phyloP scores from a whole-genome alignment of 2,113 vertebrate species.

The Calypte anna region DNA sequence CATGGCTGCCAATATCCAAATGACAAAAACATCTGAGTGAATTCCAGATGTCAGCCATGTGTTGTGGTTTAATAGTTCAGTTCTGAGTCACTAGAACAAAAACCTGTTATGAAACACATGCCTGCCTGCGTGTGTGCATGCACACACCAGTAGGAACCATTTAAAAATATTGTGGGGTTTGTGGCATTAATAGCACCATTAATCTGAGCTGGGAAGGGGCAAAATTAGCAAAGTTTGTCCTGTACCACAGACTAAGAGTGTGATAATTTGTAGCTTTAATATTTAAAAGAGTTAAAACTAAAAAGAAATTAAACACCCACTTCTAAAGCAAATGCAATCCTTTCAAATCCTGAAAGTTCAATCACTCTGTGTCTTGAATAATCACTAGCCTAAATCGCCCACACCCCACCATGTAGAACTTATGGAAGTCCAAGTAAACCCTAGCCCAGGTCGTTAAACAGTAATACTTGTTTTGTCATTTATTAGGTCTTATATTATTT shows the following conservation, averaged over 20 bases:
- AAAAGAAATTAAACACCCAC: slow-evolving; percentile 18
- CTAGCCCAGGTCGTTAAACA: neutral
- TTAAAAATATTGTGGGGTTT: neutral
- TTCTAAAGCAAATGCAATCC: neutral
- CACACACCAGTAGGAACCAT: neutral
- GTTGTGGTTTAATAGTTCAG: slow-evolving; percentile 44
- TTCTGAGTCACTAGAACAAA: slow-evolving; percentile 42
- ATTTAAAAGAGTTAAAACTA: neutral
- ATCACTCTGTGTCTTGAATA: neutral
- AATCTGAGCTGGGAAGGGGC: neutral
- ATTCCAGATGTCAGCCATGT: slow-evolving; percentile 59
- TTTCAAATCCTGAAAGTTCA: slow-evolving; percentile 7
- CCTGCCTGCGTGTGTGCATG: neutral
- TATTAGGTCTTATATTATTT: neutral
- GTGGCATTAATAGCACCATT: neutral
- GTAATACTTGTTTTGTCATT: neutral
- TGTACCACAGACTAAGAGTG: neutral
- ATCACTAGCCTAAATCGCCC: neutral
- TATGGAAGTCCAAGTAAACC: neutral
- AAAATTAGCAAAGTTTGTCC: neutral
- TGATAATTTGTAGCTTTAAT: neutral
- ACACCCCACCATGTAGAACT: neutral
- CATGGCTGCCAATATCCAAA: slow-evolving; percentile 18
- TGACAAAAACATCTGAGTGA: neutral
- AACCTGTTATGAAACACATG: slow-evolving; percentile 35